Evolutionary conservation across 1,140 invertebrate species (phyloP), one percentile per base, ranked within the genome.

Genomic region (Dolichoris vasculosae): DNA sequence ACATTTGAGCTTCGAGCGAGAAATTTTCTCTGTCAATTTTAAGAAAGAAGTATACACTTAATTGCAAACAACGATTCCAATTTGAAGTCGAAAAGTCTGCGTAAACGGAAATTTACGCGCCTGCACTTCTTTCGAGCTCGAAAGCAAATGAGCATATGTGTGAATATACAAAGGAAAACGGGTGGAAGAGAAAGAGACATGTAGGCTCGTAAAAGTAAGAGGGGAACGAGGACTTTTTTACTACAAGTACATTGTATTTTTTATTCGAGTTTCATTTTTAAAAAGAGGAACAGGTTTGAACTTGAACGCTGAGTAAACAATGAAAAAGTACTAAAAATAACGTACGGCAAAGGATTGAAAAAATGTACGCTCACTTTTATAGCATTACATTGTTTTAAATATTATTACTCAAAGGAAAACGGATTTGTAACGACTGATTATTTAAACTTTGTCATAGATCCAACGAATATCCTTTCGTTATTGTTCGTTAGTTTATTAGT

Each of bases 321-420:
- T 73, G 46, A 82, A 82, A 82, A 73, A 46, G 64, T 71, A 32
- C 67, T 82, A 73, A 73, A 73, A 82, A 73, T 82, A 82, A 30
- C 67, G 2, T 15, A 0, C 7, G 23, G 48, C 38, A 43, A 38
- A 11, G 7, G 30, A 30, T 26, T 15, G 0, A 73, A 82, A n/a
- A 67, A 69, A 8, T 40, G 38, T 32, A 35, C 43, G 17, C 46
- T 26, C 20, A 40, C 40, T n/a, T 55, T 59, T 38, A 3, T n/a
- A 6, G 77, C 35, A 11, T 43, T 17, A 3, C 3, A 40, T 6
- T 79, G 6, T n/a, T 79, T 59, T 76, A 48, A n/a, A 20, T 26
- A 20, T 40, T 4, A 51, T 30, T 46, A 48, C n/a, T n/a, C n/a
- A 48, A 46, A 38, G 2, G 38, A 30, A 78, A 3, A 30, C 26